phyloP scores from a whole-genome alignment of 2,888 invertebrate species.

The Nomada lathburiana region DNA sequence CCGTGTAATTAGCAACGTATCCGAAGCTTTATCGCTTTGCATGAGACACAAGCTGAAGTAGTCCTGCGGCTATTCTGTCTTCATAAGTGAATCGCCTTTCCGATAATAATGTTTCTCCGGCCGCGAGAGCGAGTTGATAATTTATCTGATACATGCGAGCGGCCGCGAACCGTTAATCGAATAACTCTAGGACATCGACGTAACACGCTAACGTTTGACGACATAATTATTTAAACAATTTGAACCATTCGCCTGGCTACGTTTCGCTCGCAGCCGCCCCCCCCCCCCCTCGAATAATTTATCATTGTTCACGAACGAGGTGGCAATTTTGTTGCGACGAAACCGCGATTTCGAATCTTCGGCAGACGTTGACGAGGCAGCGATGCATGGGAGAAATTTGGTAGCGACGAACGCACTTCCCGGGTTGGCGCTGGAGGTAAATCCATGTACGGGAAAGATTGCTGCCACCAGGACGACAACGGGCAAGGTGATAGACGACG shows the following conservation, averaged over 20 bases:
- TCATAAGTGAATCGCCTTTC: slow-evolving; percentile 43
- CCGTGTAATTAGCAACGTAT: slow-evolving; percentile 54
- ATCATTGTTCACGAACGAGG: background rate
- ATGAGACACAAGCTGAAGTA: slow-evolving; percentile 19
- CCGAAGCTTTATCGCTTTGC: slow-evolving; percentile 55
- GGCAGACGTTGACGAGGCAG: background rate
- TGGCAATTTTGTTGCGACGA: no score
- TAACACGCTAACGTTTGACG: slow-evolving; percentile 35
- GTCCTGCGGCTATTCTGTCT: slow-evolving; percentile 48
- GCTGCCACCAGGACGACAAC: slow-evolving; percentile 70
- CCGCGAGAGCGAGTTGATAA: slow-evolving; percentile 23
- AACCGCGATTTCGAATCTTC: background rate
- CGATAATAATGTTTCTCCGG: slow-evolving; percentile 37
- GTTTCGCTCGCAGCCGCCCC: background rate
- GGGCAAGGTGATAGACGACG: slow-evolving; percentile 71
- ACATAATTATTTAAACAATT: slow-evolving; percentile 43
- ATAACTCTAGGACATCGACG: slow-evolving; percentile 33
- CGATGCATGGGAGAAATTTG: background rate
- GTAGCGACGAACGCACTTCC: slow-evolving; percentile 48
- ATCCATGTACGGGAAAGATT: slow-evolving; percentile 60
- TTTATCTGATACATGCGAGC: slow-evolving; percentile 34
- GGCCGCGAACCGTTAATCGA: slow-evolving; percentile 41
- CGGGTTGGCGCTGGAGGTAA: slow-evolving; percentile 73
- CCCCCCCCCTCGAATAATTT: slow-evolving; percentile 1
- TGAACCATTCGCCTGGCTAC: slow-evolving; percentile 21